phyloP scores from a whole-genome alignment of 1,140 invertebrate genomes.

The Drosophila oshimai region DNA sequence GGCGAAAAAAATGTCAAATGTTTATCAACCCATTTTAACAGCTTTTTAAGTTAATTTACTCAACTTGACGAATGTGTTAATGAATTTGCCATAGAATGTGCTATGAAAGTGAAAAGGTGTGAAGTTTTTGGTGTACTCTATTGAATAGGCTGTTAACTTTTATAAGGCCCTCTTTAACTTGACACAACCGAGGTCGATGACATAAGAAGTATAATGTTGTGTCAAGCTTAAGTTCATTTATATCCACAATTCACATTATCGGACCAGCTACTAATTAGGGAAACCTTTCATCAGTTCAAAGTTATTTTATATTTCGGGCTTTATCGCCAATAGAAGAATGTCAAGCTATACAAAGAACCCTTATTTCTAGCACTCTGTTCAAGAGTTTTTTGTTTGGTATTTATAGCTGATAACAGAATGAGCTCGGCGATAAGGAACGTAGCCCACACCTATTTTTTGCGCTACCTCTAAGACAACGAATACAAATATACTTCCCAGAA shows the following conservation, averaged over 20 bases:
- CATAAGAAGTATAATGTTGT: neutral
- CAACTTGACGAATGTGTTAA: constrained; percentile 14
- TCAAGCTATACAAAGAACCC: neutral
- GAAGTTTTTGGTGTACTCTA: neutral
- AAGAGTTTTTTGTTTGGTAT: constrained; percentile 18
- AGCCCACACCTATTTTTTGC: constrained; percentile 1
- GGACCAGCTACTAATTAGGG: neutral
- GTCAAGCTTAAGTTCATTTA: neutral
- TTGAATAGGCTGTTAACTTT: neutral
- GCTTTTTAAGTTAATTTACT: neutral
- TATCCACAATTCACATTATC: constrained; percentile 3
- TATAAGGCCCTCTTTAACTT: neutral
- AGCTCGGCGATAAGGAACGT: constrained; percentile 18
- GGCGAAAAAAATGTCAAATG: neutral
- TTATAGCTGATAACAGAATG: constrained; percentile 9
- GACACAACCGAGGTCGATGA: neutral
- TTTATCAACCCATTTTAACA: neutral
- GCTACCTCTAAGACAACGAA: neutral
- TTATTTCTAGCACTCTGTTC: neutral
- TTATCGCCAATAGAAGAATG: constrained; percentile 15
- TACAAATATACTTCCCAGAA: neutral
- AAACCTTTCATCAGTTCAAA: neutral
- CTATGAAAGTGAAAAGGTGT: constrained; percentile 26
- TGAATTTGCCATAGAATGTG: neutral
- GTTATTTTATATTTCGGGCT: neutral